phyloP scores from a whole-genome alignment of 2,113 vertebrate species.

The Morphnarchus princeps region DNA sequence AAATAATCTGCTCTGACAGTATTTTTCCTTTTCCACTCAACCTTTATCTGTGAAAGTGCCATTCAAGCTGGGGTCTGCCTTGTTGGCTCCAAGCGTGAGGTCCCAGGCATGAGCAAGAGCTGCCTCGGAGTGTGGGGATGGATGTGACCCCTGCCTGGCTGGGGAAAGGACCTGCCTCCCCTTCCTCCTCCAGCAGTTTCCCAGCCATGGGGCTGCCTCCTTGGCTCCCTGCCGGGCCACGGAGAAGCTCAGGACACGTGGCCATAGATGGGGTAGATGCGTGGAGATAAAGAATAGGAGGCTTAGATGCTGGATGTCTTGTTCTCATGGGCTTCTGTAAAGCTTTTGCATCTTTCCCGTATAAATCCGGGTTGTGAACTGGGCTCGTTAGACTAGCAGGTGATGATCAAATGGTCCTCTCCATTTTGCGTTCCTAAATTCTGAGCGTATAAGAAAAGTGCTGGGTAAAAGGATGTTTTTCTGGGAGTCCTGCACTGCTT shows the following conservation, averaged over 20 bases:
- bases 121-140: not conserved
- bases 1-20: no score
- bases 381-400: not conserved
- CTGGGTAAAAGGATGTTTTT: not conserved
- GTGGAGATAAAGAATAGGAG: not conserved
- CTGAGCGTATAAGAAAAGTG: not conserved
- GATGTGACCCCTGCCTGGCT: not conserved
- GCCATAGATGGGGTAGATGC: not conserved
- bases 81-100: no score
- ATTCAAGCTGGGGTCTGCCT: no score
- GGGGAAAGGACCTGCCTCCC: conserved; percentile 11
- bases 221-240: not conserved
- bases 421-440: not conserved
- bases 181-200: conserved; percentile 43
- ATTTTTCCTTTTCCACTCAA: no score
- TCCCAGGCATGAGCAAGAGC: no score
- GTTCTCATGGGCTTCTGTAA: not conserved
- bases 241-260: not conserved
- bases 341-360: not conserved
- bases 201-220: not conserved
- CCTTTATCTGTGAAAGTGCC: no score
- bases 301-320: not conserved
- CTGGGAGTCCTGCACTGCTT: not conserved
- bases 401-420: not conserved
- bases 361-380: not conserved